Percentiles rank a stretch among this genome's conserved stretches.
Conservation (phyloP, 2,797 vertebrate genomes). For the Cynodonichthys magdalenae region DNA sequence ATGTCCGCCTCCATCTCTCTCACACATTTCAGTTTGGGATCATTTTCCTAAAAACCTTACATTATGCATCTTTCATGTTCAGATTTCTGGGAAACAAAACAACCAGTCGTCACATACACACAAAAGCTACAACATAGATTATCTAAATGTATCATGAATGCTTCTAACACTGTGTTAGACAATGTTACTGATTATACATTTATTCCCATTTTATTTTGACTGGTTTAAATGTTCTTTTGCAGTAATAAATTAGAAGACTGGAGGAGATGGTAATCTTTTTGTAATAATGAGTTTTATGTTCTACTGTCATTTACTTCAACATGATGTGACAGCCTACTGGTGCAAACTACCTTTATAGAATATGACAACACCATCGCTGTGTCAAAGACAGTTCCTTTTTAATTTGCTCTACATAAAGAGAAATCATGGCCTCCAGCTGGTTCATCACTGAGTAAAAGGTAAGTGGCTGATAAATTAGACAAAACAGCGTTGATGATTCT, state of each 20-base stretch:
- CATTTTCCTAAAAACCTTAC: slow-evolving; percentile 14
- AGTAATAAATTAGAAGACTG: background rate
- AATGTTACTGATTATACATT: no score
- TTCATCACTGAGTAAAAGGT: background rate
- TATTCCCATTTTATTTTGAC: background rate
- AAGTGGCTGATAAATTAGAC: background rate
- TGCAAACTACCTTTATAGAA: background rate
- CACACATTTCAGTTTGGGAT: slow-evolving; percentile 5
- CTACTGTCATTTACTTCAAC: background rate
- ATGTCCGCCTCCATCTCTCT: slow-evolving; percentile 7
- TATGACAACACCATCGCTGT: background rate
- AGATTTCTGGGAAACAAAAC: slow-evolving; percentile 8
- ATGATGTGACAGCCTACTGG: background rate
- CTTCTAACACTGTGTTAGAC: background rate
- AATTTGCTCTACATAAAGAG: background rate
- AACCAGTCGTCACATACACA: background rate
- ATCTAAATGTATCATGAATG: background rate
- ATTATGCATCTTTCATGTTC: slow-evolving; percentile 13
- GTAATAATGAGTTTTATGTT: background rate
- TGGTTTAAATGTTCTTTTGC: background rate
- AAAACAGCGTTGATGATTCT: background rate
- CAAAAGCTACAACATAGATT: background rate
- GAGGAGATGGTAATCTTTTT: background rate
- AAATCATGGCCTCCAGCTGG: background rate
- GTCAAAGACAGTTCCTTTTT: background rate